Percentiles rank a stretch among this genome's conserved stretches.
These are phyloP conservation scores for Phenganax stokvisi DNA, from an alignment of 92 coral and sea anemone species.

Conservation along the genomic window DNA sequence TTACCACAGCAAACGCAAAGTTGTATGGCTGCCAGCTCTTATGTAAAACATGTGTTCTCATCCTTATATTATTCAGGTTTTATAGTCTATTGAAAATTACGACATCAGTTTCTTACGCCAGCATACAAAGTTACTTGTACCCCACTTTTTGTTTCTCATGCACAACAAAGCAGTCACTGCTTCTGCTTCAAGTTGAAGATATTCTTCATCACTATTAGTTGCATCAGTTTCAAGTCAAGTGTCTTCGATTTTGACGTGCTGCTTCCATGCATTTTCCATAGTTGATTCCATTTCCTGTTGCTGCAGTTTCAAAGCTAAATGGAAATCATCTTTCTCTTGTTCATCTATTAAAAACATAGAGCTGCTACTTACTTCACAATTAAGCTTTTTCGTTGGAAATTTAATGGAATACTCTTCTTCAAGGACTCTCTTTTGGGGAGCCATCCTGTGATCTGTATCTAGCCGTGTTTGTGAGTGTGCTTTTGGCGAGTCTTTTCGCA, in stretches of 20 bases:
- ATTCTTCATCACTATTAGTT: not conserved
- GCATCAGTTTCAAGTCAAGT: conserved; percentile 28
- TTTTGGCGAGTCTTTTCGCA: not conserved
- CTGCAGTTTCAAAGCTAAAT: conserved; percentile 46
- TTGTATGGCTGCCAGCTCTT: too few relatives aligned
- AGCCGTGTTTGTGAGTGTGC: not conserved
- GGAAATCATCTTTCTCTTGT: conserved; percentile 37
- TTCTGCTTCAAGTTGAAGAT: conserved; percentile 32
- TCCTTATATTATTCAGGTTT: not conserved
- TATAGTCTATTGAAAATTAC: not conserved
- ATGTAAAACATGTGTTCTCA: too few relatives aligned
- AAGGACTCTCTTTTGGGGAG: conserved; percentile 40
- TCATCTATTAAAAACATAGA: not conserved
- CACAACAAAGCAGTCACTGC: conserved; percentile 38
- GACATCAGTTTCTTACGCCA: not conserved
- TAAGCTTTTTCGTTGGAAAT: conserved; percentile 23
- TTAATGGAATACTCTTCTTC: conserved; percentile 31
- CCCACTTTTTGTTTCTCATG: not conserved
- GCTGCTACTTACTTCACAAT: not conserved
- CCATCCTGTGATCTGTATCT: conserved; percentile 32
- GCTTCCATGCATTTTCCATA: not conserved
- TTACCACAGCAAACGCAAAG: too few relatives aligned
- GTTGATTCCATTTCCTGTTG: conserved; percentile 44
- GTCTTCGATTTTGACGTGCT: not conserved
- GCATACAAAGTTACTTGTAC: not conserved